These are phyloP conservation scores for Eupithecia subfuscata DNA, from an alignment of 2,888 invertebrate species.

Conservation along the genomic window DNA sequence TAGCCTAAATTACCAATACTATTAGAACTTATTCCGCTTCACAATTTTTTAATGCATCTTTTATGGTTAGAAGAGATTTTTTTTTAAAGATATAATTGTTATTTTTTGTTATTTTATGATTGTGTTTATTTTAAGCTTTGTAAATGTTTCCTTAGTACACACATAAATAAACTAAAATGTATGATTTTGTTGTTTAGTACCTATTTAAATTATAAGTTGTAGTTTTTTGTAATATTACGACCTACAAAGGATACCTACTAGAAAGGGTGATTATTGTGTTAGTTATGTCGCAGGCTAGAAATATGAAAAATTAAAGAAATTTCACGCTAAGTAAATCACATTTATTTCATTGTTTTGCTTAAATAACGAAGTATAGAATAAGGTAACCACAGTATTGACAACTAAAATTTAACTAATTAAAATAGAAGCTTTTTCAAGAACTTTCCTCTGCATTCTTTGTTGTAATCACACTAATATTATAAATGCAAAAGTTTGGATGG, in stretches of 20 bases:
- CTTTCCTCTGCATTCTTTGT: neutral
- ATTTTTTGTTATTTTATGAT: constrained; percentile 2
- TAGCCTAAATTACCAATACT: neutral
- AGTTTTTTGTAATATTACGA: neutral
- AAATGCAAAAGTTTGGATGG: too few species aligned
- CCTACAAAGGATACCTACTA: neutral
- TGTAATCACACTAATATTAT: too few species aligned
- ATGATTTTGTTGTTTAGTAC: constrained; percentile 1
- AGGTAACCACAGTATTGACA: neutral
- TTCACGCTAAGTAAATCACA: neutral
- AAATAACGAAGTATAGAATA: neutral
- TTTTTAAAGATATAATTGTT: neutral
- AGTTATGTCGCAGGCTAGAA: neutral
- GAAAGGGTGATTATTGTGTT: neutral
- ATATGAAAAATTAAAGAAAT: neutral
- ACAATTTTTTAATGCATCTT: neutral
- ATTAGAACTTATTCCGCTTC: neutral
- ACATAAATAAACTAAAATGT: neutral
- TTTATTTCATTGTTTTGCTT: neutral
- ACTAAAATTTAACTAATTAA: neutral
- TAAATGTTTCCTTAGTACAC: neutral
- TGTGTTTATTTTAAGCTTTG: neutral
- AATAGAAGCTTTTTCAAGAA: neutral
- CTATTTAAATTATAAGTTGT: neutral
- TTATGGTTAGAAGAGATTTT: neutral